phyloP scores from a whole-genome alignment of 1,140 invertebrate species.

The Zaprionus gabonicus region DNA sequence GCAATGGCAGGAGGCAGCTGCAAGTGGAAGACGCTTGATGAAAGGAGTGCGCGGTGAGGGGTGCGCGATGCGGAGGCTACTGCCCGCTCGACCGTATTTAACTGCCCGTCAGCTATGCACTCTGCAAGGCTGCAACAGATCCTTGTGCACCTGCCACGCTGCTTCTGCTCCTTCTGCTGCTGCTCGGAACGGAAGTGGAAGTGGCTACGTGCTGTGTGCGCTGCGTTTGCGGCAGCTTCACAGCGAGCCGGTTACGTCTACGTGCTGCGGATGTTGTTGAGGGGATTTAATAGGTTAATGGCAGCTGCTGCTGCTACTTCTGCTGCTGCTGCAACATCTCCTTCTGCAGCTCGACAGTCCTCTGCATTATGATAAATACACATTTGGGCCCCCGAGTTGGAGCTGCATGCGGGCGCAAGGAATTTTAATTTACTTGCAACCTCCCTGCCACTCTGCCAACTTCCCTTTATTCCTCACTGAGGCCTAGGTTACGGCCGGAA shows the following conservation, averaged over 20 bases:
- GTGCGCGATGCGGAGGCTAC: not conserved
- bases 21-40: not conserved
- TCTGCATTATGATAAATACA: conserved; percentile 80
- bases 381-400: conserved; percentile 55
- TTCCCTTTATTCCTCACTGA: not conserved
- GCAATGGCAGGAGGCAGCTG: conserved; percentile 32
- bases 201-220: conserved; percentile 77
- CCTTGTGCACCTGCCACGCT: conserved; percentile 17
- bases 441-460: not conserved
- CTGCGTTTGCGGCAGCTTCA: conserved; percentile 42
- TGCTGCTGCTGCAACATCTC: not conserved
- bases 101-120: conserved; percentile 20
- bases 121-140: conserved; percentile 2
- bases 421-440: conserved; percentile 70
- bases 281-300: conserved; percentile 76
- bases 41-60: not conserved
- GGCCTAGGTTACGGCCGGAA: conserved; percentile 16
- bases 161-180: not conserved
- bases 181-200: conserved; percentile 54
- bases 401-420: conserved; percentile 43
- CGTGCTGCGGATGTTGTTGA: conserved; percentile 71
- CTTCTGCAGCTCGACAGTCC: conserved; percentile 31
- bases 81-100: conserved; percentile 49
- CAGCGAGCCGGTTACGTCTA: conserved; percentile 40
- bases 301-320: conserved; percentile 39